Conservation (phyloP, 2,797 vertebrate genomes). For the Tachyglossus aculeatus region DNA sequence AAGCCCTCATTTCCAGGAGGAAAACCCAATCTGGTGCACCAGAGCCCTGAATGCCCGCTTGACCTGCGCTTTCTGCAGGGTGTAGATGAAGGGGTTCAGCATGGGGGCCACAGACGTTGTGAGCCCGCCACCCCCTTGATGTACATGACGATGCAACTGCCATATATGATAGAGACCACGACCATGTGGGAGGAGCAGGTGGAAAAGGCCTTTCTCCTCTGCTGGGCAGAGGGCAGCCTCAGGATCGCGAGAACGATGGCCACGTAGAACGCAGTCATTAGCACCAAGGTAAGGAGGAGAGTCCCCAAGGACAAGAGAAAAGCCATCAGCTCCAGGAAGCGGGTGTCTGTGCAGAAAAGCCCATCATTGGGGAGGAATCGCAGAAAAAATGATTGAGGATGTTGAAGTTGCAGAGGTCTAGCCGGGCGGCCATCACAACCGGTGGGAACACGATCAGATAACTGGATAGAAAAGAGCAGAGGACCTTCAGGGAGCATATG, state of each 20-base stretch:
- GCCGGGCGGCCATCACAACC: neutral
- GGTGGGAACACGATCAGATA: constrained; percentile 31
- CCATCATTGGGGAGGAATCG: constrained; percentile 42
- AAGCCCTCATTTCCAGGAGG: neutral
- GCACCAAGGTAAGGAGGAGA: too few species aligned
- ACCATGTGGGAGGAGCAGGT: constrained; percentile 53
- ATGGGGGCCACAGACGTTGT: too few species aligned
- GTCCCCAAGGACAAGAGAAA: constrained; percentile 36
- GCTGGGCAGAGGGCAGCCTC: constrained; percentile 33
- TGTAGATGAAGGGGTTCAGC: constrained; percentile 39
- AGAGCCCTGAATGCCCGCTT: constrained; percentile 14
- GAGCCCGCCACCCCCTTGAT: too few species aligned
- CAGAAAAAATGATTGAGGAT: constrained; percentile 39
- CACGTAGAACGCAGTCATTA: too few species aligned
- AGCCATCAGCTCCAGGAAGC: constrained; percentile 19
- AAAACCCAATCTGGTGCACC: constrained; percentile 2
- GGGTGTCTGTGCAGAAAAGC: constrained; percentile 47
- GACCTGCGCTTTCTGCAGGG: constrained; percentile 39
- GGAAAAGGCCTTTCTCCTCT: constrained; percentile 53
- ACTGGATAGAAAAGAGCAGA: constrained; percentile 9
- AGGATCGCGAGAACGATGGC: constrained; percentile 35
- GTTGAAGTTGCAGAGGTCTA: constrained; percentile 46
- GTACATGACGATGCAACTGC: constrained; percentile 51
- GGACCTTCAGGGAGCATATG: constrained; percentile 17
- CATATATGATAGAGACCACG: constrained; percentile 47